These are phyloP conservation scores for Melanchra persicariae DNA, from an alignment of 2,888 invertebrate genomes.

Conservation along the genomic window DNA sequence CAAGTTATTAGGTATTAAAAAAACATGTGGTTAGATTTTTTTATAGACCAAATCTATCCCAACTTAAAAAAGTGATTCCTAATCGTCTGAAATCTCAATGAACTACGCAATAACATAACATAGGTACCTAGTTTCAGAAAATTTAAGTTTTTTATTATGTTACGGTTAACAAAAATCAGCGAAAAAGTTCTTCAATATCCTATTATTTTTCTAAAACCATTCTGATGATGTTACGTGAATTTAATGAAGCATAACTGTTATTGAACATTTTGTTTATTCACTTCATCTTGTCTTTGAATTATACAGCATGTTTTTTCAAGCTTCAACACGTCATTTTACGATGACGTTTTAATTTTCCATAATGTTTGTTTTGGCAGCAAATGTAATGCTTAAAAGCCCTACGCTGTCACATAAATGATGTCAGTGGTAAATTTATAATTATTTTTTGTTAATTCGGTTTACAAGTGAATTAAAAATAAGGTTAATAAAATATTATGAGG, in stretches of 20 bases:
- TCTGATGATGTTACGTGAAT: conserved; percentile 1
- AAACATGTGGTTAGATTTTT: too few species aligned
- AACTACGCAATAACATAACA: too few species aligned
- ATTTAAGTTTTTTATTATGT: conserved; percentile 19
- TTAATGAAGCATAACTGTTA: background rate
- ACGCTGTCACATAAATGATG: background rate
- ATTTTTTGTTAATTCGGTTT: background rate
- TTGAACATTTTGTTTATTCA: conserved; percentile 15
- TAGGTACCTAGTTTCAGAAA: conserved; percentile 3
- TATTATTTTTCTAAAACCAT: conserved; percentile 22
- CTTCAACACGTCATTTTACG: conserved; percentile 19
- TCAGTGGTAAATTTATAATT: background rate
- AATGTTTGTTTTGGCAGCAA: conserved; percentile 43
- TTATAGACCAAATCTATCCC: too few species aligned
- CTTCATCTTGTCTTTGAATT: background rate
- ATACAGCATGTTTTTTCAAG: conserved; percentile 1
- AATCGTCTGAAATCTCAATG: too few species aligned
- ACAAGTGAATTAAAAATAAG: background rate
- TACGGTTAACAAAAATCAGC: conserved; percentile 14
- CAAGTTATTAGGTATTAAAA: too few species aligned
- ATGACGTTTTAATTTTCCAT: conserved; percentile 39
- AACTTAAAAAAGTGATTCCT: too few species aligned
- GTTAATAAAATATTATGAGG: conserved; percentile 6
- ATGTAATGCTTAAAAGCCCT: conserved; percentile 16
- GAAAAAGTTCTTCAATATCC: conserved; percentile 30